Evolutionary conservation across 2,797 vertebrate genomes (phyloP).

Genomic region (Selene dorsalis): DNA sequence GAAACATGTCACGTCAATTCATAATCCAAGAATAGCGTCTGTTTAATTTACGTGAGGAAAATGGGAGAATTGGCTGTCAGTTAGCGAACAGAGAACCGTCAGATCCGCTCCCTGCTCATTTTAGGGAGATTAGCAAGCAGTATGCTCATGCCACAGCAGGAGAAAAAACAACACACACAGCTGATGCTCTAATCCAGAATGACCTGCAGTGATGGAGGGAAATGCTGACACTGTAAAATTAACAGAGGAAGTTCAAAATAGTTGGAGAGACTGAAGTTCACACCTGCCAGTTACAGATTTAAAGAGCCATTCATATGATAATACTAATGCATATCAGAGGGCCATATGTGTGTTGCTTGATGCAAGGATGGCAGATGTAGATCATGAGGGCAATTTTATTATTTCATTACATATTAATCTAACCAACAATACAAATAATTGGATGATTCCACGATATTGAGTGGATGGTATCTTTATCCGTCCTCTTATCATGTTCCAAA

Average conservation of each 20-base stretch:
- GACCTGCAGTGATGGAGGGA: conserved; percentile 42
- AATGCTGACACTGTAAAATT: conserved; percentile 10
- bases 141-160: conserved; percentile 31
- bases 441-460: too few relatives aligned
- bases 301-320: too few relatives aligned
- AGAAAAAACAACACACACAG: conserved; percentile 29
- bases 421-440: too few relatives aligned
- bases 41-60: conserved; percentile 67
- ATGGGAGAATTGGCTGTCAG: conserved; percentile 70
- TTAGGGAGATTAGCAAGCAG: conserved; percentile 56
- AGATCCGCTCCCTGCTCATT: conserved; percentile 58
- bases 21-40: conserved; percentile 56
- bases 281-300: conserved; percentile 13
- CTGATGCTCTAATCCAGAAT: conserved; percentile 38
- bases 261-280: neutral
- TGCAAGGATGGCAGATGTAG: too few relatives aligned
- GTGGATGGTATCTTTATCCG: too few relatives aligned
- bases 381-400: too few relatives aligned
- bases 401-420: too few relatives aligned
- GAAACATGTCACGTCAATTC: conserved; percentile 51
- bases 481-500: too few relatives aligned
- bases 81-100: conserved; percentile 62
- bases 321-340: too few relatives aligned
- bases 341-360: too few relatives aligned
- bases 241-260: conserved; percentile 11